phyloP scores from a whole-genome alignment of 2,797 vertebrate genomes.

The Taeniopygia guttata region DNA sequence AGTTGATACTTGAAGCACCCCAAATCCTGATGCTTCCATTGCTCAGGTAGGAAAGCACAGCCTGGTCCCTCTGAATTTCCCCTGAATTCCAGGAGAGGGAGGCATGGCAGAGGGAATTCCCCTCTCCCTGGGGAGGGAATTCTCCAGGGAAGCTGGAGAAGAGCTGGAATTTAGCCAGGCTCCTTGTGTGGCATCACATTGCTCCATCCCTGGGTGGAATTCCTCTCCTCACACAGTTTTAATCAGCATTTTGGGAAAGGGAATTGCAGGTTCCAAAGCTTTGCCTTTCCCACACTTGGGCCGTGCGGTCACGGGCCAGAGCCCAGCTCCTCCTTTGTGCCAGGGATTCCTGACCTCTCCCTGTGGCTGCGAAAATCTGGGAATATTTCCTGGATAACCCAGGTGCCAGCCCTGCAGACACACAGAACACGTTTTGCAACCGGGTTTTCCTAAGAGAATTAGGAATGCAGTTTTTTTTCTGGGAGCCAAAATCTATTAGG shows the following conservation, averaged over 20 bases:
- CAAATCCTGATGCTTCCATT: background rate
- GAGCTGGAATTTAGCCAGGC: fast-evolving
- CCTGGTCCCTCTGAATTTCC: background rate
- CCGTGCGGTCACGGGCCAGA: background rate
- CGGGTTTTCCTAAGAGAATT: conserved; percentile 18
- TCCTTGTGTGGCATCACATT: background rate
- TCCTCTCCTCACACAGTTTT: background rate
- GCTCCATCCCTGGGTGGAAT: background rate
- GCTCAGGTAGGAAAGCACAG: fast-evolving
- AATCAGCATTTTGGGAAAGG: conserved; percentile 48
- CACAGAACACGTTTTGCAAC: background rate
- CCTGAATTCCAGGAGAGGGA: background rate
- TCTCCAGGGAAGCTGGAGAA: background rate
- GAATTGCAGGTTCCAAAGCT: conserved; percentile 11
- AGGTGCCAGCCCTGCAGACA: background rate
- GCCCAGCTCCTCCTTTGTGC: conserved; percentile 2
- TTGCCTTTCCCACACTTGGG: conserved; percentile 20
- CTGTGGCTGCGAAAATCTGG: background rate
- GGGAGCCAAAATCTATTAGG: background rate
- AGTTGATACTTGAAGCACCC: background rate
- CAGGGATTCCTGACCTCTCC: background rate
- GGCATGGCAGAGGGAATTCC: background rate
- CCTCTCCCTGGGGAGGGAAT: background rate
- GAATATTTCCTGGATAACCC: background rate
- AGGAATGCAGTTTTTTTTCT: background rate